Evolutionary conservation across 2,113 vertebrate species (phyloP), one percentile per base, ranked within the genome.

Genomic region (Cyanoliseus patagonus): DNA sequence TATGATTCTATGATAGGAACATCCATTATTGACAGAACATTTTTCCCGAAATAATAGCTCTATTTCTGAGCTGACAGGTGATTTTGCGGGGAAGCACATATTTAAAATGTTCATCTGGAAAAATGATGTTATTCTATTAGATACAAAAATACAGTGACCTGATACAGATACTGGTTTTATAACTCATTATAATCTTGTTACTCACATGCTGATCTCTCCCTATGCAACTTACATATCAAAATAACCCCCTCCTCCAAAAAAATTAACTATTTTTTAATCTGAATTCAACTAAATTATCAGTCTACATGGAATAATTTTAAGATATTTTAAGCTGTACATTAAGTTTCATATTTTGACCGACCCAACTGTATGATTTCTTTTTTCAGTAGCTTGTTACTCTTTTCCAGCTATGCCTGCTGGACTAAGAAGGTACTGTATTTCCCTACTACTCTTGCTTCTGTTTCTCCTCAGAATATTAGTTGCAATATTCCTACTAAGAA

Each of bases 301-400:
- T 63, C 19, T 37, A 68, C 67, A 73, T 27, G 6, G 31, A 87
- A 93, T n/a, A 27, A 73, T 22, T 41, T 46, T 13, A 62, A 66
- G 11, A 69, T 4, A 6, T 70, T 66, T 82, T 10, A 82, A 81
- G 69, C 15, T 1, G 4, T 68, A 1, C 10, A n/a, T 64, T 28
- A 53, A 31, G 5, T 37, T 80, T 77, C 52, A 46, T 41, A 6
- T 8, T 84, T 73, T 87, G 33, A 51, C 19, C 55, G 17, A 46
- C 3, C 1, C 0, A 30, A 7, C 28, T 66, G 10, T 52, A 39
- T 20, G 10, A 25, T 3, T 2, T 3, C 4, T 35, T 51, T 77
- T 68, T 63, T 35, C 42, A 44, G 20, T 44, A 59, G 2, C 13
- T 80, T 76, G 4, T 76, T 93, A 51, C 31, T 77, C 2, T 76